Percentiles rank a stretch among this genome's conserved stretches.
Evolutionary conservation across 1,140 invertebrate species (phyloP).

Genomic region (Manduca sexta): DNA sequence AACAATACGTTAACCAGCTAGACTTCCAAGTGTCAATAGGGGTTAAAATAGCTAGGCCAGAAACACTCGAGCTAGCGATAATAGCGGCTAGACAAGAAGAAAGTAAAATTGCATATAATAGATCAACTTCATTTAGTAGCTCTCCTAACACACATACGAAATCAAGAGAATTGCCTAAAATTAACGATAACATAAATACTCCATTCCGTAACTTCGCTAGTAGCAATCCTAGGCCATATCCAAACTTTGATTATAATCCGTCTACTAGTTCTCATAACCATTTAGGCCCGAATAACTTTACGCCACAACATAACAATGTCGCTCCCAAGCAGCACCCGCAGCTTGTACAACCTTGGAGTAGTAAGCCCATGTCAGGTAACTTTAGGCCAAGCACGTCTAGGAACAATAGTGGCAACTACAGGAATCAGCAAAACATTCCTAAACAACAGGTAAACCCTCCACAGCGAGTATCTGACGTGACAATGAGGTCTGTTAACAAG

Average conservation of each 20-base stretch:
- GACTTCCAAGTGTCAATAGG: neutral
- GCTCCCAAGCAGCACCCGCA: too few species aligned
- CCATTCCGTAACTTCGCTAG: neutral
- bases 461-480: constrained; percentile 10
- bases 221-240: neutral
- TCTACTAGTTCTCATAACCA: too few species aligned
- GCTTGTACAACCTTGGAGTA: too few species aligned
- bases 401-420: too few species aligned
- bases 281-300: too few species aligned
- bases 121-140: neutral
- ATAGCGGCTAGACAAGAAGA: neutral
- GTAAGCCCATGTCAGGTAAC: too few species aligned
- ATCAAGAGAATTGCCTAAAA: neutral
- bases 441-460: constrained; percentile 2
- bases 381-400: too few species aligned
- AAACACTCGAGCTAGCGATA: neutral
- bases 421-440: constrained; percentile 1
- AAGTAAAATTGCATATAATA: neutral
- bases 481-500: constrained; percentile 15
- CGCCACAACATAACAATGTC: too few species aligned
- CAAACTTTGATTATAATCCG: too few species aligned
- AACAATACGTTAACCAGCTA: neutral
- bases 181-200: neutral
- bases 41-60: neutral
- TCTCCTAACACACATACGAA: neutral